phyloP scores from a whole-genome alignment of 2,113 vertebrate genomes.

The Alethe castanea region DNA sequence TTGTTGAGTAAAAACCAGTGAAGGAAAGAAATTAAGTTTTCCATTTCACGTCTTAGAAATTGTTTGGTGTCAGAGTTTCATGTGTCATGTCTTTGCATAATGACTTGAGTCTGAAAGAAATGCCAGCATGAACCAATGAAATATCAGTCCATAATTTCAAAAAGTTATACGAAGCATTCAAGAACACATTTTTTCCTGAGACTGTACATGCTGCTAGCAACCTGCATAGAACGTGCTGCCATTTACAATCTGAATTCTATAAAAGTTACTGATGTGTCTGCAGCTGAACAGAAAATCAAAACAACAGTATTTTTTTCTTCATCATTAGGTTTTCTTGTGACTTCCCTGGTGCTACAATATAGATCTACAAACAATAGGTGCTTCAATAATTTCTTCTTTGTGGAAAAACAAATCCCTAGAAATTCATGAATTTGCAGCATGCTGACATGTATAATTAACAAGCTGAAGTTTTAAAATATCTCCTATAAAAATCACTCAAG shows the following conservation, averaged over 20 bases:
- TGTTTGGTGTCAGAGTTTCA: neutral
- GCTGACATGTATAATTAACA: neutral
- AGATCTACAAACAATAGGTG: neutral
- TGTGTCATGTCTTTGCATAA: neutral
- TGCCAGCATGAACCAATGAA: neutral
- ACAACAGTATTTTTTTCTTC: neutral
- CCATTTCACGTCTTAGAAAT: neutral
- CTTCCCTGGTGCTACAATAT: neutral
- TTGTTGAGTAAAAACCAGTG: neutral
- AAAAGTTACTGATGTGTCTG: neutral
- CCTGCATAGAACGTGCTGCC: neutral
- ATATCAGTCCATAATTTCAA: neutral
- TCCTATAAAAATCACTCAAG: conserved; percentile 36
- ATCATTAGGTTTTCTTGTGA: neutral
- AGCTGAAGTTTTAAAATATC: conserved; percentile 32
- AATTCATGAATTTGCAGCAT: conserved; percentile 13
- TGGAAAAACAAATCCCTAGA: neutral
- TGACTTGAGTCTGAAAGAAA: neutral
- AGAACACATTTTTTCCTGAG: neutral
- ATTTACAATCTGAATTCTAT: neutral
- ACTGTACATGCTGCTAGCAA: neutral
- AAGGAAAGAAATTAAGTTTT: neutral
- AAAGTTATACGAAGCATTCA: neutral
- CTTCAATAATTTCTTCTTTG: conserved; percentile 11
- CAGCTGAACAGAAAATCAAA: conserved; percentile 47